phyloP scores from a whole-genome alignment of 2,888 invertebrate genomes.

The Fissipunctia ypsillon region DNA sequence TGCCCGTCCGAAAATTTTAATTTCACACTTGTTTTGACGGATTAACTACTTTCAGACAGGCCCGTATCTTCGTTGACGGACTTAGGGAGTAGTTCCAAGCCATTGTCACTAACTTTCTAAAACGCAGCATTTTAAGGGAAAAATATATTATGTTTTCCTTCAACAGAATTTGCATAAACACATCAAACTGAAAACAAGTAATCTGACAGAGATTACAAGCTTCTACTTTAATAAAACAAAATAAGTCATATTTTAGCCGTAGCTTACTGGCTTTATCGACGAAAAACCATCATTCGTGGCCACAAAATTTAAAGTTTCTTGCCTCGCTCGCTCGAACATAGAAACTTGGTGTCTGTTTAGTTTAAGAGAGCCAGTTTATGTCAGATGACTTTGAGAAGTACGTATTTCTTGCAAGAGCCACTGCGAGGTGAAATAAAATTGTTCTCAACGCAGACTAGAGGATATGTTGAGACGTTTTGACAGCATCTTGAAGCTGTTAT shows the following conservation, averaged over 20 bases:
- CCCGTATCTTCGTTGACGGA: no score
- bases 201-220: constrained; percentile 62
- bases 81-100: neutral
- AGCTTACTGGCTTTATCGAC: constrained; percentile 66
- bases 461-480: constrained; percentile 53
- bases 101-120: neutral
- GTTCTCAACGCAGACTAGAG: constrained; percentile 34
- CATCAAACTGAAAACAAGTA: constrained; percentile 50
- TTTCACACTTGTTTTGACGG: no score
- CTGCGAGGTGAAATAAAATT: constrained; percentile 72
- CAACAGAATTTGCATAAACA: constrained; percentile 30
- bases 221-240: constrained; percentile 56
- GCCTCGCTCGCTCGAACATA: constrained; percentile 69
- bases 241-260: constrained; percentile 63
- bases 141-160: neutral
- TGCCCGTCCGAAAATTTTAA: no score
- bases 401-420: constrained; percentile 74
- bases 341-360: constrained; percentile 83
- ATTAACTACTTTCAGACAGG: no score
- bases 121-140: neutral
- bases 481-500: constrained; percentile 44
- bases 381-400: constrained; percentile 82
- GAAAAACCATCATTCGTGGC: constrained; percentile 67
- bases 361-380: constrained; percentile 82
- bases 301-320: constrained; percentile 76